phyloP scores from a whole-genome alignment of 1,140 invertebrate genomes.

The Carcinoscorpius rotundicauda region DNA sequence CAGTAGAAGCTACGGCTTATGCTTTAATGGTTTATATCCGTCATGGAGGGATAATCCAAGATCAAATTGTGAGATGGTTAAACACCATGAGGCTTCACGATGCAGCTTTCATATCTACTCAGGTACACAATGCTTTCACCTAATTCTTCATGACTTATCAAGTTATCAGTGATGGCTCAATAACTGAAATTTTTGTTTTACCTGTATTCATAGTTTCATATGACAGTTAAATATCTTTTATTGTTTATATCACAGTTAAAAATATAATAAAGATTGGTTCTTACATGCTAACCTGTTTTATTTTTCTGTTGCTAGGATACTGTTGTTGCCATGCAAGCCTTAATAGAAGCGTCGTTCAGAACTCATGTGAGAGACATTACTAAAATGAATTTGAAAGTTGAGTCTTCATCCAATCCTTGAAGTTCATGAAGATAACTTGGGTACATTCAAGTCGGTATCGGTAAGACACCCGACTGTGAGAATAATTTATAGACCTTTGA shows the following conservation, averaged over 20 bases:
- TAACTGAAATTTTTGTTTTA: too few relatives aligned
- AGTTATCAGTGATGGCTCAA: too few relatives aligned
- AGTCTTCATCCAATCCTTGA: slow-evolving; percentile 31
- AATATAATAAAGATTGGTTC: not conserved
- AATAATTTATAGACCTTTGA: too few relatives aligned
- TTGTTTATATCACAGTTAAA: too few relatives aligned
- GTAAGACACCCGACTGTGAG: too few relatives aligned
- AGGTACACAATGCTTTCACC: slow-evolving; percentile 29
- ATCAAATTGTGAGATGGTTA: slow-evolving; percentile 44
- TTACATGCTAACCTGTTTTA: too few relatives aligned
- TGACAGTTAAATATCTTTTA: slow-evolving; percentile 4
- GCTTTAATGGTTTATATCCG: slow-evolving; percentile 42
- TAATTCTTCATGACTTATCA: too few relatives aligned
- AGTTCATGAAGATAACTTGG: too few relatives aligned
- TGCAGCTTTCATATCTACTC: slow-evolving; percentile 44
- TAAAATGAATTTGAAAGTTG: slow-evolving; percentile 38
- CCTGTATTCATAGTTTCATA: too few relatives aligned
- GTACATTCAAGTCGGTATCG: too few relatives aligned
- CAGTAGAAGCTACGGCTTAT: slow-evolving; percentile 45
- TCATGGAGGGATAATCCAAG: slow-evolving; percentile 33
- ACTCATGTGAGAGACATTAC: slow-evolving; percentile 45
- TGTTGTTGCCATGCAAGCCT: slow-evolving; percentile 43
- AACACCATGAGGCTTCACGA: slow-evolving; percentile 44
- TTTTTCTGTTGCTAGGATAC: slow-evolving; percentile 38
- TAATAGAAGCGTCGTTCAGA: slow-evolving; percentile 44